These are phyloP conservation scores for Meloidogyne hapla DNA, from an alignment of 1,140 invertebrate species.

Conservation along the genomic window DNA sequence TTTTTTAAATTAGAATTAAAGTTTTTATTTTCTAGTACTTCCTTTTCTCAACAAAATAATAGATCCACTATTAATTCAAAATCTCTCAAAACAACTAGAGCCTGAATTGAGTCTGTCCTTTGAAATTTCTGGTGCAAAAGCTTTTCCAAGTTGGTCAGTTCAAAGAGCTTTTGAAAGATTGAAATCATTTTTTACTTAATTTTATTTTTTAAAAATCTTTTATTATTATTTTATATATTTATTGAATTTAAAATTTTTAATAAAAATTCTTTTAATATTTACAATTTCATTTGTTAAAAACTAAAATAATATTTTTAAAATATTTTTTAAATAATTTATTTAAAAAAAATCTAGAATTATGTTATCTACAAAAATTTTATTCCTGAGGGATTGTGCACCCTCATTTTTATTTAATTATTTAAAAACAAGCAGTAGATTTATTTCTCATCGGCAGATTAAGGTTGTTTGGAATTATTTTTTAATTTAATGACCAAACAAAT, in stretches of 20 bases:
- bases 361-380: not conserved
- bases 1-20: not conserved
- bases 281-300: not conserved
- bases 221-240: not conserved
- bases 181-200: not conserved
- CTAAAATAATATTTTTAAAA: no score
- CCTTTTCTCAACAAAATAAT: not conserved
- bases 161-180: not conserved
- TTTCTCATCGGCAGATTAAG: not conserved
- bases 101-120: not conserved
- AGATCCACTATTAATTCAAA: not conserved
- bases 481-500: not conserved
- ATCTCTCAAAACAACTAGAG: not conserved
- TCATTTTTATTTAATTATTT: slow-evolving; percentile 1
- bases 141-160: not conserved
- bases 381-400: not conserved
- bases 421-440: not conserved
- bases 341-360: not conserved
- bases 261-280: not conserved
- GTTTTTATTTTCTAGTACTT: not conserved
- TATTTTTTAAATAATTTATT: not conserved
- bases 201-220: not conserved
- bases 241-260: no score
- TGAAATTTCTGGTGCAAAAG: not conserved
- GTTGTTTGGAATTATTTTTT: not conserved